These are phyloP conservation scores for Rhodinocichla rosea DNA, from an alignment of 2,113 vertebrate genomes.

Conservation along the genomic window DNA sequence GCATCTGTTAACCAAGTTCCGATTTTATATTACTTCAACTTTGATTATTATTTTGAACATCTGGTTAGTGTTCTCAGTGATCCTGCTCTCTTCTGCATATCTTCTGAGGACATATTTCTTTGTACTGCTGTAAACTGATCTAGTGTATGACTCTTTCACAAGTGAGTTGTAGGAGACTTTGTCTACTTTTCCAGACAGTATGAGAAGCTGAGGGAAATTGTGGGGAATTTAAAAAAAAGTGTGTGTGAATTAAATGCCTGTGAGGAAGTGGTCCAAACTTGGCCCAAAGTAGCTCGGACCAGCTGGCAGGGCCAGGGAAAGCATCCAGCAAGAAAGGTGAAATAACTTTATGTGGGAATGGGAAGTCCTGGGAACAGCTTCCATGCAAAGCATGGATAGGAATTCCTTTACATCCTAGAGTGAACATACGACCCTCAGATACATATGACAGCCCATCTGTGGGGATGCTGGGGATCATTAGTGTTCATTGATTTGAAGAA, in stretches of 20 bases:
- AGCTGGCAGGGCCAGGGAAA: not conserved
- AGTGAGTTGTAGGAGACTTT: not conserved
- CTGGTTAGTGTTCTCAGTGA: not conserved
- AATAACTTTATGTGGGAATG: not conserved
- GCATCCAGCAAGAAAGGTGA: not conserved
- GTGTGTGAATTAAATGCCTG: not conserved
- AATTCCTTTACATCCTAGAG: not conserved
- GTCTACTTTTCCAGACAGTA: constrained; percentile 44
- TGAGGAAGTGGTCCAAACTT: not conserved
- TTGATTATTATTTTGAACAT: not conserved
- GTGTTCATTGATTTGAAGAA: not conserved
- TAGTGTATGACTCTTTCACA: not conserved
- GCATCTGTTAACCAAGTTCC: not conserved
- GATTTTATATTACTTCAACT: not conserved
- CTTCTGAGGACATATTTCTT: constrained; percentile 29
- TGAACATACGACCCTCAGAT: not conserved
- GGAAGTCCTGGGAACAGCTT: not conserved
- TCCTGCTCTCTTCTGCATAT: not conserved
- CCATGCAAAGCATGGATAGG: not conserved
- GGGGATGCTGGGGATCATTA: not conserved
- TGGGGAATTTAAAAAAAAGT: not conserved
- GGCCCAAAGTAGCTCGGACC: not conserved
- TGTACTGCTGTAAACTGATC: constrained; percentile 27
- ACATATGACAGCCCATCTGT: not conserved
- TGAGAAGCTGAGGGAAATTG: not conserved